Evolutionary conservation across 1,140 invertebrate genomes (phyloP).

Genomic region (Subanguina moxae): DNA sequence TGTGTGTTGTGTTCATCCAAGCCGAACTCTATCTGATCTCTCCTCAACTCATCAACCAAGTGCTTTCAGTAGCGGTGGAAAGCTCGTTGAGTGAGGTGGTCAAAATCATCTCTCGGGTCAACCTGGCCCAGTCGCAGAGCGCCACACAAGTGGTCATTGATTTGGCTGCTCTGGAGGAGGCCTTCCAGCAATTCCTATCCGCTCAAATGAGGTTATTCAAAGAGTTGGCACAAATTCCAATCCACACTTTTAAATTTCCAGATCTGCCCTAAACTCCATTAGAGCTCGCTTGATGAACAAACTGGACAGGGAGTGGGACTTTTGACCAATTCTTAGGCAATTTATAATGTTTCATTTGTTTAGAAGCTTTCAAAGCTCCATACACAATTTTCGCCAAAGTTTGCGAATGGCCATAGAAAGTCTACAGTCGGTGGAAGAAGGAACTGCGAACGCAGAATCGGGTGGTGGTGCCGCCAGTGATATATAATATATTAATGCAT

Average conservation of each 20-base stretch:
- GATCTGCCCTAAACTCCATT: slow-evolving; percentile 30
- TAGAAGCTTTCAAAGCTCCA: slow-evolving; percentile 24
- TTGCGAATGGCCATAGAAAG: slow-evolving; percentile 26
- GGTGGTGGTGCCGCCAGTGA: background rate
- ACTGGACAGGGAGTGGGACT: slow-evolving; percentile 29
- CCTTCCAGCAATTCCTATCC: slow-evolving; percentile 41
- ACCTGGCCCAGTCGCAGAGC: slow-evolving; percentile 12
- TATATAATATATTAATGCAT: background rate
- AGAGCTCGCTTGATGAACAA: slow-evolving; percentile 29
- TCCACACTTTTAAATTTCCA: slow-evolving; percentile 14
- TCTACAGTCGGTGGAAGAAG: slow-evolving; percentile 6
- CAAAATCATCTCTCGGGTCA: slow-evolving; percentile 16
- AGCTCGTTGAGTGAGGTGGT: slow-evolving; percentile 29
- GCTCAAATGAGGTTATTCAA: slow-evolving; percentile 16
- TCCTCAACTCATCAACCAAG: slow-evolving; percentile 45
- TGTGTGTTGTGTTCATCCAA: slow-evolving; percentile 56
- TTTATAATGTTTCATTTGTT: background rate
- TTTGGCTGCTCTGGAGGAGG: slow-evolving; percentile 49
- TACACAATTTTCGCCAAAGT: slow-evolving; percentile 13
- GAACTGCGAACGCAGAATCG: background rate
- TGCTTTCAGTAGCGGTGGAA: slow-evolving; percentile 36
- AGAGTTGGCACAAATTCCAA: background rate
- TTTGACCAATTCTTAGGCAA: background rate
- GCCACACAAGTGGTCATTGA: slow-evolving; percentile 50
- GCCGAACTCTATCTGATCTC: slow-evolving; percentile 48